A percentile compares a stretch with the other conserved stretches of the same genome.
Conservation (phyloP, 2,113 vertebrate species). For the Sapayoa aenigma region DNA sequence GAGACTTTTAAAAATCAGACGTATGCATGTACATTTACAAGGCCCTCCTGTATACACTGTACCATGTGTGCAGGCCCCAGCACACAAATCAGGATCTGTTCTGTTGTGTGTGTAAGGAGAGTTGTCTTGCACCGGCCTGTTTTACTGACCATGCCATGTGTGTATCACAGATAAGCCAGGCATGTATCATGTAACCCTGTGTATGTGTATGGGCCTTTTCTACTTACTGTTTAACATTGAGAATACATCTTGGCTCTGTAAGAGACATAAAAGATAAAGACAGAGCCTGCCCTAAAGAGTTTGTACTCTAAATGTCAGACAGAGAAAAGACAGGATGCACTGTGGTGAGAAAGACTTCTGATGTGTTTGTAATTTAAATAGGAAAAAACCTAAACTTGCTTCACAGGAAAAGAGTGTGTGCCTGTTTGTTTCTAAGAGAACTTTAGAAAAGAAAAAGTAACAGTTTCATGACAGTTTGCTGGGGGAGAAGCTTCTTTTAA, state of each 20-base stretch:
- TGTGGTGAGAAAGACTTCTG: conserved; percentile 49
- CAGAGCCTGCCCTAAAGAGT: conserved; percentile 16
- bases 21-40: neutral
- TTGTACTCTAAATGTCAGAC: conserved; percentile 56
- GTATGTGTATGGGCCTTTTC: neutral
- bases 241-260: neutral
- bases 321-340: conserved; percentile 45
- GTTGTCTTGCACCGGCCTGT: neutral
- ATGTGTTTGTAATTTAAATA: conserved; percentile 53
- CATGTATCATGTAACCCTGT: neutral
- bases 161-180: neutral
- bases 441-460: conserved; percentile 24
- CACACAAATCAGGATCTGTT: neutral
- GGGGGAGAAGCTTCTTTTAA: conserved; percentile 14
- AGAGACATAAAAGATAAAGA: neutral
- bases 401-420: conserved; percentile 29
- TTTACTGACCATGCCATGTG: neutral
- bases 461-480: conserved; percentile 52
- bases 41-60: neutral
- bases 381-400: conserved; percentile 17
- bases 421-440: conserved; percentile 2
- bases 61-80: neutral
- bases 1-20: neutral
- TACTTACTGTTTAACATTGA: neutral
- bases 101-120: neutral